Evolutionary conservation across 1,140 invertebrate genomes (phyloP).

Genomic region (Drosophila bocki): DNA sequence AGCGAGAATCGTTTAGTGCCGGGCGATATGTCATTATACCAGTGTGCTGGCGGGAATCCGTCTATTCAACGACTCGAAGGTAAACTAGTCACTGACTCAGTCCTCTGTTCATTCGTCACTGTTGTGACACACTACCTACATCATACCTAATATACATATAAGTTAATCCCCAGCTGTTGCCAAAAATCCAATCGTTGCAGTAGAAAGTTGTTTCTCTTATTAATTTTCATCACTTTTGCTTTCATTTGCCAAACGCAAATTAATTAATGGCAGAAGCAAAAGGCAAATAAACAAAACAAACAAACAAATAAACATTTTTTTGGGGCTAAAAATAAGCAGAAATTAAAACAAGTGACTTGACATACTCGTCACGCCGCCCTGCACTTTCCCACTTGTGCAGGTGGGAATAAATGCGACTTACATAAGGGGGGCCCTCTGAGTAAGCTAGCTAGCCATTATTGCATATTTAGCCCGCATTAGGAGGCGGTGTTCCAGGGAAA

Average conservation of each 20-base stretch:
- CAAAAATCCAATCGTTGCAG: constrained; percentile 12
- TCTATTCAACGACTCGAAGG: constrained; percentile 21
- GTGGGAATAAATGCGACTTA: constrained; percentile 26
- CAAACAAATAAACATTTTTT: constrained; percentile 8
- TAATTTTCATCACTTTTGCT: constrained; percentile 69
- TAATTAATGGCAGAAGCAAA: constrained; percentile 24
- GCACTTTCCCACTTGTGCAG: constrained; percentile 10
- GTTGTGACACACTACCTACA: constrained; percentile 27
- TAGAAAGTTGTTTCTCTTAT: constrained; percentile 33
- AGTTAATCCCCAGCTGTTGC: constrained; percentile 50
- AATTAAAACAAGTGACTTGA: constrained; percentile 43
- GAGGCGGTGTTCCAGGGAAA: constrained; percentile 21
- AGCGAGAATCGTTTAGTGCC: constrained; percentile 18
- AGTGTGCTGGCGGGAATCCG: neutral
- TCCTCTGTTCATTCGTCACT: constrained; percentile 23
- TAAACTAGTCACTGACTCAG: constrained; percentile 26
- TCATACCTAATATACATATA: neutral
- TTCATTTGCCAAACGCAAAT: constrained; percentile 49
- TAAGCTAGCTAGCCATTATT: constrained; percentile 32
- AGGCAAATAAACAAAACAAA: constrained; percentile 5
- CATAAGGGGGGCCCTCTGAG: constrained; percentile 11
- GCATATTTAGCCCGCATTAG: constrained; percentile 10
- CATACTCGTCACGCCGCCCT: constrained; percentile 20
- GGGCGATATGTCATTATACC: constrained; percentile 13
- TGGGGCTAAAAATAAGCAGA: constrained; percentile 13